Evolutionary conservation across 1,140 invertebrate species (phyloP), one percentile per base, ranked within the genome.

Genomic region (Papilio glaucus): DNA sequence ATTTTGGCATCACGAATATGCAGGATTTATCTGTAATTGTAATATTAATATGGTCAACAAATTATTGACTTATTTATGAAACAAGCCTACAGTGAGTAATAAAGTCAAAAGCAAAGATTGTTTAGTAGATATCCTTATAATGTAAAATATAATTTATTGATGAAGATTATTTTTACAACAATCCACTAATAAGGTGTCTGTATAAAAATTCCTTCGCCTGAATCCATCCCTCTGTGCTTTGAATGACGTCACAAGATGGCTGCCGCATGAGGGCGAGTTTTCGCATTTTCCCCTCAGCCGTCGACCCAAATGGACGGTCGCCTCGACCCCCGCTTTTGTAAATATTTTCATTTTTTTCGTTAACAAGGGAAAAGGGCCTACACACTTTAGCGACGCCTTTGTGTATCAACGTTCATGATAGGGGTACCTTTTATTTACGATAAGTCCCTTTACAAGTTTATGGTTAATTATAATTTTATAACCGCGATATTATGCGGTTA

Each of bases 191-290:
- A 38, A 67, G 68, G 18, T 12, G 12, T 57, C 18, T 29, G 9
- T 12, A 72, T 49, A 73, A 53, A 73, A 73, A 75, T 61, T 38
- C 33, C 33, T 53, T 21, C 60, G 26, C 72, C 75, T 71, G 62
- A 90, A 78, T 91, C 71, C 89, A 88, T 85, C 83, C 88, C 86
- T 18, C 73, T 76, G 63, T 26, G 62, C 57, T 69, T 38, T 24
- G 7, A 49, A 39, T 90, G 89, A 92, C 87, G 88, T 91, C 85
- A 90, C 87, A 92, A 92, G 67, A 92, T 92, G 90, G 90, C 90
- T 76, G 90, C 83, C 79, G 67, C 72, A 53, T 63, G 79, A 78
- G 88, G 89, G 87, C 81, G 83, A 89, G 68, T 91, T 92, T 90
- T 88, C 88, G 80, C 87, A 91, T 90, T 92, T 90, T 87, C 90